phyloP scores from a whole-genome alignment of 2,888 invertebrate genomes.

The Leucoma salicis region DNA sequence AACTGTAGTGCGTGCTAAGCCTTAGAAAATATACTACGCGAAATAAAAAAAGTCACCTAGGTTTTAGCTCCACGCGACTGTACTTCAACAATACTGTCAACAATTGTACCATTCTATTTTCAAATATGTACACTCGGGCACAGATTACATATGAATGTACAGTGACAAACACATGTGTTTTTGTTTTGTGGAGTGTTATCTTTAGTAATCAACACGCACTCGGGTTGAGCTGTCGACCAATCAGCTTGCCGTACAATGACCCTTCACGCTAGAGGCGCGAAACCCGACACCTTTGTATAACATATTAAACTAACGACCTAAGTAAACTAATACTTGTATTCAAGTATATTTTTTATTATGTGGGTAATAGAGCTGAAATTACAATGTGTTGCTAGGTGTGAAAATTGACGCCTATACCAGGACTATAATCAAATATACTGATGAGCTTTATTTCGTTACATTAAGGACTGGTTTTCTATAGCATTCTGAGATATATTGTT shows the following conservation, averaged over 20 bases:
- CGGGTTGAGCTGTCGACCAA: conserved; percentile 54
- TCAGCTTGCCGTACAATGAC: conserved; percentile 54
- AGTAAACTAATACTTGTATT: conserved; percentile 13
- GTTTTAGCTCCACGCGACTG: too few relatives aligned
- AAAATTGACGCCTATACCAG: conserved; percentile 75
- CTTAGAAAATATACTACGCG: too few relatives aligned
- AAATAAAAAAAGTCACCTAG: too few relatives aligned
- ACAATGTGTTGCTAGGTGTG: conserved; percentile 56
- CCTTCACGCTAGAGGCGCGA: conserved; percentile 80
- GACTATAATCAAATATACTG: conserved; percentile 31
- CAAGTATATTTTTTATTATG: conserved; percentile 15
- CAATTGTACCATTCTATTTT: too few relatives aligned
- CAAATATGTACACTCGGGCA: too few relatives aligned
- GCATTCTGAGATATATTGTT: conserved; percentile 29
- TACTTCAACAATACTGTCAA: too few relatives aligned
- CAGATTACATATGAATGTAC: too few relatives aligned
- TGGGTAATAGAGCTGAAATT: conserved; percentile 27
- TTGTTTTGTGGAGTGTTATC: conserved; percentile 14
- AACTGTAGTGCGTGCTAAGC: too few relatives aligned
- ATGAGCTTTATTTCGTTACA: conserved; percentile 26
- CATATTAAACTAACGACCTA: conserved; percentile 41
- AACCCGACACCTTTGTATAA: conserved; percentile 67
- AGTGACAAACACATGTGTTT: background rate
- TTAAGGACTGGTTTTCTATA: conserved; percentile 41
- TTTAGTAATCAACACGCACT: conserved; percentile 58